Conservation (phyloP, 2,797 vertebrate genomes). For the Ibycter americanus region DNA sequence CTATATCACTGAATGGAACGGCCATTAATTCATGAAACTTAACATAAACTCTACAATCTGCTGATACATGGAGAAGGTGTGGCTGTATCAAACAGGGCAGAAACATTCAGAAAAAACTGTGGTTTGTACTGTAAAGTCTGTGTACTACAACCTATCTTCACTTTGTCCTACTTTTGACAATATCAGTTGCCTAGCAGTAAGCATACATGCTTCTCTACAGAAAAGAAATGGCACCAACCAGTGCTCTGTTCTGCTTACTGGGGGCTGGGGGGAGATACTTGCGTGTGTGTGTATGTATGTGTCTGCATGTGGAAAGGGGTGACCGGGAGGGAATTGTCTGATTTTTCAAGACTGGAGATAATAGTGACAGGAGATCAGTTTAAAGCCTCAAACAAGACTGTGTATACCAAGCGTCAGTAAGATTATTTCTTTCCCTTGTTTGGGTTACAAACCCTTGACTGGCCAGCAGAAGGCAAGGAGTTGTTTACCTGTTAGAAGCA, state of each 20-base stretch:
- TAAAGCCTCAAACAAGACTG: not conserved
- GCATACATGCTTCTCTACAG: not conserved
- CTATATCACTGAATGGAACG: not conserved
- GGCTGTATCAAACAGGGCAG: not conserved
- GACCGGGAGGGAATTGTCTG: not conserved
- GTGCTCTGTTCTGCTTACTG: not conserved
- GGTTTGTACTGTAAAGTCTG: not conserved
- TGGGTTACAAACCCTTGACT: constrained; percentile 4
- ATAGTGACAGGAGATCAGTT: not conserved
- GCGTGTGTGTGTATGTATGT: fast-evolving
- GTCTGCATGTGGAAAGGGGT: not conserved
- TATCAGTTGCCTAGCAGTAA: not conserved
- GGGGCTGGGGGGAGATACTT: not conserved
- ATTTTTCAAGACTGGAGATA: not conserved
- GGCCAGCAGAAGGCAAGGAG: not conserved
- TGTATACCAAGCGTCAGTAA: not conserved
- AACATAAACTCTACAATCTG: not conserved
- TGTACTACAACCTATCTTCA: not conserved
- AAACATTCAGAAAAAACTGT: not conserved
- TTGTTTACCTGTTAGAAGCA: constrained; percentile 64
- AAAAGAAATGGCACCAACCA: not conserved
- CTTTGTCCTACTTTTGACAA: not conserved
- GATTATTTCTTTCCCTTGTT: not conserved
- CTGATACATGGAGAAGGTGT: not conserved
- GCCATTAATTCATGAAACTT: not conserved